A percentile compares a stretch with the other conserved stretches of the same genome.
These are phyloP conservation scores for Parazoanthus darwini DNA, from an alignment of 92 coral and sea anemone genomes.

Conservation along the genomic window DNA sequence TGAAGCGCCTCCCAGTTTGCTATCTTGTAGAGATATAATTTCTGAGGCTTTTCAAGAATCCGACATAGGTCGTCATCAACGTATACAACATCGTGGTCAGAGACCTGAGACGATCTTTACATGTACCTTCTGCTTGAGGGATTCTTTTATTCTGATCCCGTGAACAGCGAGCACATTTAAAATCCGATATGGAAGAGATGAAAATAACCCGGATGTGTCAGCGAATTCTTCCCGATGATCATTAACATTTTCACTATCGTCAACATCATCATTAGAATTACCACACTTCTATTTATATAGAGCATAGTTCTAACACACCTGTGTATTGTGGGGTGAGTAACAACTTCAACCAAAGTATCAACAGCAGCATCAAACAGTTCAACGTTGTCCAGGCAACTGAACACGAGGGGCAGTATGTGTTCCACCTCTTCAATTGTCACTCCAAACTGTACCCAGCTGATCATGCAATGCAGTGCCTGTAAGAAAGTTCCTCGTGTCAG, in stretches of 20 bases:
- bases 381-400: slow-evolving; percentile 64
- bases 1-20: slow-evolving; percentile 27
- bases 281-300: not conserved
- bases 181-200: too few species aligned
- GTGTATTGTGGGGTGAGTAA: slow-evolving; percentile 81
- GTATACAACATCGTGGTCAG: not conserved
- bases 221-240: too few species aligned
- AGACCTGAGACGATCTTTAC: not conserved
- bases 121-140: not conserved
- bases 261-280: too few species aligned
- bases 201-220: too few species aligned
- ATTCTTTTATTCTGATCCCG: not conserved
- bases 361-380: slow-evolving; percentile 90
- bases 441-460: slow-evolving; percentile 98
- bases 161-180: too few species aligned
- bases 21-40: not conserved
- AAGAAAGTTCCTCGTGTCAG: not conserved
- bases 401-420: slow-evolving; percentile 54
- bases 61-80: too few species aligned
- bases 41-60: not conserved
- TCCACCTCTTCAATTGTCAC: slow-evolving; percentile 68
- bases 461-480: slow-evolving; percentile 86
- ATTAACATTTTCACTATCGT: too few species aligned
- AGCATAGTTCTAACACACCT: slow-evolving; percentile 48
- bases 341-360: slow-evolving; percentile 84